Base-by-base conservation (phyloP, 1,140 invertebrate species). In the Ylistrum balloti region DNA sequence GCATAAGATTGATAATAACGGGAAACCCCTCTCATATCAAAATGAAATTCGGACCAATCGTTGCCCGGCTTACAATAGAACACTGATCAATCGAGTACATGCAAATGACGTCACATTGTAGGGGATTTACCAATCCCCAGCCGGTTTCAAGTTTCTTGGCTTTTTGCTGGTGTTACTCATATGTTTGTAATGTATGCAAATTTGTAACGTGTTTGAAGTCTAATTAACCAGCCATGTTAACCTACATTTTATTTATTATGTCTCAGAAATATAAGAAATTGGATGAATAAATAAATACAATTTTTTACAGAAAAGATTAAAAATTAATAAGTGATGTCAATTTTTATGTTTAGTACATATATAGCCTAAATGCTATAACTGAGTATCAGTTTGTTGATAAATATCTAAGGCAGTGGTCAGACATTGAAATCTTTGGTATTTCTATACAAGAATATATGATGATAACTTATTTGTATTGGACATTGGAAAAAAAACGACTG, bases 151-250 rank as follows among this genome's bases (percentile, higher is more conserved):
- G 56, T 74, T 74, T 74, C 56, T 74, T 74, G 1, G n/a, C 22
- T 74, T 28, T 74, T 11, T 22, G 45, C n/a, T 28, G 5, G 56
- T 9, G 56, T 74, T 74, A 74, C 56, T 74, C 56, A 74, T 74
- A n/a, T 74, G 56, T 74, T 74, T 28, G 56, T 28, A 74, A 74
- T 74, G n/a, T n/a, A n/a, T n/a, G n/a, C n/a, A n/a, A n/a, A n/a
- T n/a, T n/a, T n/a, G n/a, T n/a, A n/a, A n/a, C n/a, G 56, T 74
- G 56, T 74, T 74, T 74, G 22, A 74, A 74, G 56, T 74, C 56
- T n/a, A 74, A 74, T 74, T 74, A 74, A 28, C 5, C 56, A 28
- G 22, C 5, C n/a, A 74, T n/a, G 56, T 74, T 74, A 74, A 74
- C 56, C 28, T 28, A n/a, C 28, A 17, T 74, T 28, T 38, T 38